These are phyloP conservation scores for Hydroisotoma schaefferi DNA, from an alignment of 2,888 invertebrate species.

Conservation along the genomic window DNA sequence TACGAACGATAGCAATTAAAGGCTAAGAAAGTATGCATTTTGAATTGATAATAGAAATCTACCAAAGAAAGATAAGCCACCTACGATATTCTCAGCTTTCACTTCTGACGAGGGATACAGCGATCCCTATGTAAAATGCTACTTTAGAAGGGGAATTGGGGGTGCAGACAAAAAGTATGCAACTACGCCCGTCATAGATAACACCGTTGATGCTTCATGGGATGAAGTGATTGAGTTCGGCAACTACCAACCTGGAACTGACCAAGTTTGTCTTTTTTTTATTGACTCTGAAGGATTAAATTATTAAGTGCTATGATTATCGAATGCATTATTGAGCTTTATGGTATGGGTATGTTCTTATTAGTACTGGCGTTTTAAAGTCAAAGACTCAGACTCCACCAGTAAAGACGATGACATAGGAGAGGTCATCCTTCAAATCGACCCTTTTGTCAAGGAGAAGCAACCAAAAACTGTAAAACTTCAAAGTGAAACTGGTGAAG, in stretches of 20 bases:
- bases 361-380: slow-evolving; percentile 40
- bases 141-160: slow-evolving; percentile 39
- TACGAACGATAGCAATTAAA: neutral
- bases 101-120: slow-evolving; percentile 37
- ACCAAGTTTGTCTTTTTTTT: too few species aligned
- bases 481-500: slow-evolving; percentile 22
- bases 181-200: slow-evolving; percentile 39
- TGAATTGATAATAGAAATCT: slow-evolving; percentile 29
- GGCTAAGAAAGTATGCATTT: too few species aligned
- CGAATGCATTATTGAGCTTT: too few species aligned
- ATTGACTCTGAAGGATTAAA: too few species aligned
- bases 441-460: slow-evolving; percentile 30
- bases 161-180: slow-evolving; percentile 42
- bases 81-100: slow-evolving; percentile 27
- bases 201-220: slow-evolving; percentile 46
- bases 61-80: slow-evolving; percentile 40
- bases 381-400: slow-evolving; percentile 40
- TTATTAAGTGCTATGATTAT: too few species aligned
- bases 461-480: slow-evolving; percentile 25
- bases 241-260: slow-evolving; percentile 44
- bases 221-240: slow-evolving; percentile 42
- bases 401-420: slow-evolving; percentile 40
- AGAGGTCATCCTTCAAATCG: slow-evolving; percentile 29
- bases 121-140: slow-evolving; percentile 45
- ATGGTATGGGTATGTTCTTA: neutral